A percentile compares a stretch with the other conserved stretches of the same genome.
Evolutionary conservation across 2,113 vertebrate genomes (phyloP).

Genomic region (Macrotus californicus): DNA sequence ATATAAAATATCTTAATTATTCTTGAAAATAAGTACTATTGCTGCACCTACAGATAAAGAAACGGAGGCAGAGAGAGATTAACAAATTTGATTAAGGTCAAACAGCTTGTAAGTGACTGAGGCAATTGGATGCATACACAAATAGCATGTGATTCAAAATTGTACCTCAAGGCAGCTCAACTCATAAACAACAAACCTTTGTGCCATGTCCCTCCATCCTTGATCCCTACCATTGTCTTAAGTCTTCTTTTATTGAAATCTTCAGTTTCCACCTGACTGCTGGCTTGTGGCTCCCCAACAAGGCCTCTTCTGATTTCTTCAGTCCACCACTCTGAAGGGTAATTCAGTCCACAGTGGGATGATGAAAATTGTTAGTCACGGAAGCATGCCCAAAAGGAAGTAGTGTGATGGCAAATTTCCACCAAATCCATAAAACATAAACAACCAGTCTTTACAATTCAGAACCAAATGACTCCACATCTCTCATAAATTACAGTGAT

Average conservation of each 20-base stretch:
- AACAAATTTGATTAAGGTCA: background rate
- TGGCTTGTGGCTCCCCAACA: background rate
- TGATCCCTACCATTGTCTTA: background rate
- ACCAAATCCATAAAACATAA: slow-evolving; percentile 3
- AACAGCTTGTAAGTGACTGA: background rate
- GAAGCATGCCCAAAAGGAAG: background rate
- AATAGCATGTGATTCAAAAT: background rate
- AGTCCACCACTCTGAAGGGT: background rate
- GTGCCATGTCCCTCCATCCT: background rate
- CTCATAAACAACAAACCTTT: background rate
- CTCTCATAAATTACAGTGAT: slow-evolving; percentile 38
- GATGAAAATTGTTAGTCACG: background rate
- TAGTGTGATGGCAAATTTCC: background rate
- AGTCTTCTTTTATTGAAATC: background rate
- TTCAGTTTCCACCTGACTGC: background rate
- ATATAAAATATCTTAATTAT: background rate
- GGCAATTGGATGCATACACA: background rate
- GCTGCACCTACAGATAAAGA: background rate
- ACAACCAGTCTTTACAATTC: background rate
- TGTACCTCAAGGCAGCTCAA: background rate
- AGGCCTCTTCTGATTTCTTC: background rate
- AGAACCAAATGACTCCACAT: slow-evolving; percentile 11
- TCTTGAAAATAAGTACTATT: background rate
- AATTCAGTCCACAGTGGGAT: background rate
- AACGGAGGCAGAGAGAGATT: background rate